Conservation (phyloP, 1,140 invertebrate species). For the Dinoponera quadriceps region DNA sequence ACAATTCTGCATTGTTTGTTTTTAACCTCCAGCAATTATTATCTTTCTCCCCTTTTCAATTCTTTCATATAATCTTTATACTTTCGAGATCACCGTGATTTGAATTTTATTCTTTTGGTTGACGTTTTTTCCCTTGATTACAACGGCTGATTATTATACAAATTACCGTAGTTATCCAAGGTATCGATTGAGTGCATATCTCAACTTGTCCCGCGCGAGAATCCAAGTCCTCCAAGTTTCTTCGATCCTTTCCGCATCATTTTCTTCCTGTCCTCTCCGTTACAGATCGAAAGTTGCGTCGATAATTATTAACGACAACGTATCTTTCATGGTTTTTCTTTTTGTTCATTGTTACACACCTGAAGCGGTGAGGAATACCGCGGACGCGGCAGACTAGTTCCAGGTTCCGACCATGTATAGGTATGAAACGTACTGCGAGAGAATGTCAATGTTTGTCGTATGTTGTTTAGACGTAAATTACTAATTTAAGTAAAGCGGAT, state of each 20-base stretch:
- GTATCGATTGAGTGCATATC: background rate
- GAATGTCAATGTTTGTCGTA: constrained; percentile 40
- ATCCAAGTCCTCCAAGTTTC: background rate
- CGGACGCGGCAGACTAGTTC: background rate
- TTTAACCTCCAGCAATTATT: too few relatives aligned
- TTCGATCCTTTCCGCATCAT: background rate
- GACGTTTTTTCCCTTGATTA: background rate
- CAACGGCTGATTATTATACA: background rate
- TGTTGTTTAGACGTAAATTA: constrained; percentile 35
- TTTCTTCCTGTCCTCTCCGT: background rate
- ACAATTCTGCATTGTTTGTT: too few relatives aligned
- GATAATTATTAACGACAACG: background rate
- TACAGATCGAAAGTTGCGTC: background rate
- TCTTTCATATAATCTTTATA: too few relatives aligned
- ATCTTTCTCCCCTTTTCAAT: too few relatives aligned
- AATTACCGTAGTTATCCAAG: background rate
- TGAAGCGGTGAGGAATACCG: background rate
- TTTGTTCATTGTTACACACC: constrained; percentile 2
- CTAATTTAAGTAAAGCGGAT: constrained; percentile 35
- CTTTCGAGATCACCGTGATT: background rate
- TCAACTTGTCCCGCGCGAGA: background rate
- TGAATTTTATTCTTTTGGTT: constrained; percentile 2
- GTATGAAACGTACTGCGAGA: constrained; percentile 40
- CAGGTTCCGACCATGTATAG: background rate
- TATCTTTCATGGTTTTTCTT: background rate